Evolutionary conservation across 2,888 invertebrate genomes (phyloP).

Genomic region (Brenthis hecate): DNA sequence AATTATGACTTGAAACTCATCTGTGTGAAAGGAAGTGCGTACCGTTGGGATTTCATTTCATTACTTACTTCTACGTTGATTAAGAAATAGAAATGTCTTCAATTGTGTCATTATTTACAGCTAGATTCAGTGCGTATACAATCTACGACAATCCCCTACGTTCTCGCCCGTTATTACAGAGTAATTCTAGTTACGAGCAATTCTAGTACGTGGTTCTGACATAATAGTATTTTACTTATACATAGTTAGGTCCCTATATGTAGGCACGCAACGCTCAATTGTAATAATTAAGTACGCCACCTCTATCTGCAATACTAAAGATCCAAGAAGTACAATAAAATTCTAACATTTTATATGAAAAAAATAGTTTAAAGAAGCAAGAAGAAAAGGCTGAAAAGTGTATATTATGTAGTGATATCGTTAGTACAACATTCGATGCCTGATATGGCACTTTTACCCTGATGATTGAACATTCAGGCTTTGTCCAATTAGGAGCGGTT

Average conservation of each 20-base stretch:
- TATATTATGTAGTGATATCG: slow-evolving; percentile 44
- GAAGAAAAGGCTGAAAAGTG: too few species aligned
- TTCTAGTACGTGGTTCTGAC: slow-evolving; percentile 62
- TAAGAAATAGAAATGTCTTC: slow-evolving; percentile 61
- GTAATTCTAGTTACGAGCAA: slow-evolving; percentile 64
- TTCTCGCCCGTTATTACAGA: slow-evolving; percentile 74
- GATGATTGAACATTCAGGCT: slow-evolving; percentile 59
- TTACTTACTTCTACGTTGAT: slow-evolving; percentile 43
- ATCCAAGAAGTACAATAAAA: too few species aligned
- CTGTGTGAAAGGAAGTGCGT: slow-evolving; percentile 34
- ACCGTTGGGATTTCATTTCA: slow-evolving; percentile 35
- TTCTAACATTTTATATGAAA: too few species aligned
- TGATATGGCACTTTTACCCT: slow-evolving; percentile 65
- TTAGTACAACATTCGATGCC: slow-evolving; percentile 55
- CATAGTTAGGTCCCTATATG: slow-evolving; percentile 27
- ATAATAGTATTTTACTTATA: slow-evolving; percentile 63
- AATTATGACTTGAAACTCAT: background rate
- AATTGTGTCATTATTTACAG: slow-evolving; percentile 78
- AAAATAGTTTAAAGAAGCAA: too few species aligned
- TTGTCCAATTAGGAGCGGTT: slow-evolving; percentile 77
- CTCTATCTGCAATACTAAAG: too few species aligned
- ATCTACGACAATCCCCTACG: slow-evolving; percentile 74
- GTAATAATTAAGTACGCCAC: slow-evolving; percentile 14
- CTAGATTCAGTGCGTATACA: slow-evolving; percentile 71
- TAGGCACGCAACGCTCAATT: background rate